These are phyloP conservation scores for Lagodon rhomboides DNA, from an alignment of 2,797 vertebrate species.

Conservation along the genomic window DNA sequence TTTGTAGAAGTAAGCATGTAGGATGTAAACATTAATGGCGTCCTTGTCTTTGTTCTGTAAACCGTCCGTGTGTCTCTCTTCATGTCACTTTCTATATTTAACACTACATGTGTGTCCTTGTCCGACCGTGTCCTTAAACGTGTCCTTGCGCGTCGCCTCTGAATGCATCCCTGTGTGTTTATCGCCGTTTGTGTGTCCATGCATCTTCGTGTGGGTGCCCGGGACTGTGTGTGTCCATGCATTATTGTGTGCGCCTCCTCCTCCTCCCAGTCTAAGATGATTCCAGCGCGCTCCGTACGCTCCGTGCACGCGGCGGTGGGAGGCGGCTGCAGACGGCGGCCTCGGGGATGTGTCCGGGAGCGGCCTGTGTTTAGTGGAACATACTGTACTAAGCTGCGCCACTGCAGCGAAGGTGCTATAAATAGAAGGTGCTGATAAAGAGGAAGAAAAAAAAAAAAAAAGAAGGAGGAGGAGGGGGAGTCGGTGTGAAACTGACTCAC, in stretches of 20 bases:
- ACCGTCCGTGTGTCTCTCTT: not conserved
- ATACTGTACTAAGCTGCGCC: slow-evolving; percentile 72
- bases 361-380: slow-evolving; percentile 72
- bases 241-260: not conserved
- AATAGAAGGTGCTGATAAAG: slow-evolving; percentile 82
- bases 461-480: slow-evolving; percentile 22
- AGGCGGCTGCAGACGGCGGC: slow-evolving; percentile 60
- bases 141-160: slow-evolving; percentile 30
- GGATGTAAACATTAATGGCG: no score
- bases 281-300: slow-evolving; percentile 13
- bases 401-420: slow-evolving; percentile 76
- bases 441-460: slow-evolving; percentile 45
- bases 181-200: slow-evolving; percentile 2
- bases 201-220: slow-evolving; percentile 4
- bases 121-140: slow-evolving; percentile 12
- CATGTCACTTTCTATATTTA: not conserved
- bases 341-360: slow-evolving; percentile 63
- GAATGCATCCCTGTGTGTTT: slow-evolving; percentile 25
- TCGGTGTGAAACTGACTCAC: slow-evolving; percentile 59
- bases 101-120: slow-evolving; percentile 9
- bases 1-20: no score
- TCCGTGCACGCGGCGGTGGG: slow-evolving; percentile 26
- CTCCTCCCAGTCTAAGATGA: slow-evolving; percentile 30
- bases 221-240: not conserved
- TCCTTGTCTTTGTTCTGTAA: not conserved